Conservation (phyloP, 2,797 vertebrate genomes). For the Onychomys torridus region DNA sequence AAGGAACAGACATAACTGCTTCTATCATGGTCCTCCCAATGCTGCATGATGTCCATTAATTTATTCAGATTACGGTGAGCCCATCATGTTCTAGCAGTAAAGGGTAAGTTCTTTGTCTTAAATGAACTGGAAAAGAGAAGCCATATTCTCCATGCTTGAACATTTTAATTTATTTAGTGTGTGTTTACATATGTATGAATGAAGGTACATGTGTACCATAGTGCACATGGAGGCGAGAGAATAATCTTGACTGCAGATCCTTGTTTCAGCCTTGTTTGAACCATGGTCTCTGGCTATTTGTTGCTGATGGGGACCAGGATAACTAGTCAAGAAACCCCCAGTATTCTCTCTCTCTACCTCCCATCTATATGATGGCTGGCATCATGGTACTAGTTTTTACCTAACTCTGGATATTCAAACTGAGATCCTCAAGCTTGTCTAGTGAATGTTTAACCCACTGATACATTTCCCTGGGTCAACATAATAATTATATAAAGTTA, state of each 20-base stretch:
- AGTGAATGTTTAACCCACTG: not conserved
- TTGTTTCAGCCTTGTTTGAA: not conserved
- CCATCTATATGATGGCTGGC: not conserved
- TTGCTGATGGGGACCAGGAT: not conserved
- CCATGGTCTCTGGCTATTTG: not conserved
- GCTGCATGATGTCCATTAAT: not conserved
- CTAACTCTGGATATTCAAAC: not conserved
- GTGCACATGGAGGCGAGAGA: not conserved
- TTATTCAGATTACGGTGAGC: not conserved
- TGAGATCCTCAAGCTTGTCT: not conserved
- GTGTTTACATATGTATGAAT: not conserved
- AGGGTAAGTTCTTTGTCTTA: not conserved
- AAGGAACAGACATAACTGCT: not conserved
- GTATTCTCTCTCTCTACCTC: not conserved
- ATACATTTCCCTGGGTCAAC: not conserved
- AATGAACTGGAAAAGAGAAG: not conserved
- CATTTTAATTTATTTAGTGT: not conserved
- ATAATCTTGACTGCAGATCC: too few relatives aligned
- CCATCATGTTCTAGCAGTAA: not conserved
- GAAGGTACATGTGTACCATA: not conserved
- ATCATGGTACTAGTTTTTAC: not conserved
- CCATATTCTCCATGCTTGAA: not conserved
- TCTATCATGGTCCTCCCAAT: not conserved
- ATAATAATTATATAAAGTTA: not conserved
- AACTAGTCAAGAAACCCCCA: not conserved